phyloP scores from a whole-genome alignment of 2,797 vertebrate genomes.

The Alauda arvensis region DNA sequence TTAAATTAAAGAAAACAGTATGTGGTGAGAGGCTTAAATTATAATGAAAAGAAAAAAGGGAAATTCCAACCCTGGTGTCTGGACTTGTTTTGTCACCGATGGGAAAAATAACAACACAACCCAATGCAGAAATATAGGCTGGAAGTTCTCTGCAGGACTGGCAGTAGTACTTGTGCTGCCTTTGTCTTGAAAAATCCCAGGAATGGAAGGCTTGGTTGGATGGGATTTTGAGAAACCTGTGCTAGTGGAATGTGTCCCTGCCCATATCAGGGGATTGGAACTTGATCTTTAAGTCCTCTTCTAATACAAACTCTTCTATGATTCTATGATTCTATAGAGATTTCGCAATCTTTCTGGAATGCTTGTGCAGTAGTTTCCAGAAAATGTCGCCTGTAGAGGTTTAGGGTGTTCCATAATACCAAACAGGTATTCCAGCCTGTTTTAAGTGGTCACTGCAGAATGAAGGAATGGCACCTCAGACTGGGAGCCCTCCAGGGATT shows the following conservation, averaged over 20 bases:
- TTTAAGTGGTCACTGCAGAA: not conserved
- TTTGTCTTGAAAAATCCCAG: not conserved
- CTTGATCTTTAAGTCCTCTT: not conserved
- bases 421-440: not conserved
- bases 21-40: not conserved
- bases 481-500: not conserved
- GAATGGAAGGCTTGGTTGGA: not conserved
- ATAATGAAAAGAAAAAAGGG: not conserved
- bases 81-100: not conserved
- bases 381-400: not conserved
- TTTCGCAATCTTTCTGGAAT: not conserved
- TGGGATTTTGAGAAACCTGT: not conserved
- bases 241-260: not conserved
- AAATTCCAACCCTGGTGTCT: not conserved
- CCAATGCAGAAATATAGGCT: not conserved
- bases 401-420: not conserved
- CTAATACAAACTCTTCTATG: not conserved
- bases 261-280: not conserved
- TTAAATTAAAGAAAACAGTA: not conserved
- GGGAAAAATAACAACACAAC: fast-evolving
- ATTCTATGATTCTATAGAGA: not conserved
- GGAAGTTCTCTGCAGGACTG: not conserved
- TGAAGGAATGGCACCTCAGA: not conserved
- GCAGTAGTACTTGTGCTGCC: not conserved
- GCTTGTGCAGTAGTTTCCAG: not conserved